Percentiles rank a stretch among this genome's conserved stretches.
These are phyloP conservation scores for Mimas tiliae DNA, from an alignment of 2,888 invertebrate species.

Conservation along the genomic window DNA sequence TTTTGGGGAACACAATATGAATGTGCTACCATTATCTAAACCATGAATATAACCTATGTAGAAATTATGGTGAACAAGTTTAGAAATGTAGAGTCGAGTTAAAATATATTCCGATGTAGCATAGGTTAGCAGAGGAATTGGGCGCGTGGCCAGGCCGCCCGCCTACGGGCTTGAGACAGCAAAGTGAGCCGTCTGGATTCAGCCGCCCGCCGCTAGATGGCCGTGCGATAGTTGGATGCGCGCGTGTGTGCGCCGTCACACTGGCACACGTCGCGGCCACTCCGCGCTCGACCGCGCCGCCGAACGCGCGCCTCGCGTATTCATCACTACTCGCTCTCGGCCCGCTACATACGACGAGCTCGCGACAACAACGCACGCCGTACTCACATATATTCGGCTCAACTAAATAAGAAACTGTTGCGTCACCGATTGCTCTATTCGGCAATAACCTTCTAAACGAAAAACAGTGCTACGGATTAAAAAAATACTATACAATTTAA, in stretches of 20 bases:
- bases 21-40: background rate
- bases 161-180: constrained; percentile 51
- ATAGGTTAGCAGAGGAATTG: constrained; percentile 26
- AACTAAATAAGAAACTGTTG: constrained; percentile 64
- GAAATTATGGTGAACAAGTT: background rate
- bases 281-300: constrained; percentile 82
- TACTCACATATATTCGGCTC: constrained; percentile 42
- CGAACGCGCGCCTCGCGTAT: constrained; percentile 75
- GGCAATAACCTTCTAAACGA: constrained; percentile 41
- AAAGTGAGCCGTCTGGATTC: constrained; percentile 52
- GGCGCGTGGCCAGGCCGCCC: constrained; percentile 59
- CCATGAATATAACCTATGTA: background rate
- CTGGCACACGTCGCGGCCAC: constrained; percentile 73
- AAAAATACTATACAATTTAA: constrained; percentile 34
- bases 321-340: constrained; percentile 53
- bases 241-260: constrained; percentile 76
- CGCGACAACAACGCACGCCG: constrained; percentile 61
- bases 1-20: background rate
- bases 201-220: constrained; percentile 78
- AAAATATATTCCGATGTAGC: background rate
- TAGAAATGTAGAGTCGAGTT: background rate
- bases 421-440: constrained; percentile 48
- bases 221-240: constrained; percentile 48
- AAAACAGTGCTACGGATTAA: constrained; percentile 44
- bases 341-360: constrained; percentile 65